Evolutionary conservation across 2,888 invertebrate genomes (phyloP), one percentile per base, ranked within the genome.

Genomic region (Aricia artaxerxes): DNA sequence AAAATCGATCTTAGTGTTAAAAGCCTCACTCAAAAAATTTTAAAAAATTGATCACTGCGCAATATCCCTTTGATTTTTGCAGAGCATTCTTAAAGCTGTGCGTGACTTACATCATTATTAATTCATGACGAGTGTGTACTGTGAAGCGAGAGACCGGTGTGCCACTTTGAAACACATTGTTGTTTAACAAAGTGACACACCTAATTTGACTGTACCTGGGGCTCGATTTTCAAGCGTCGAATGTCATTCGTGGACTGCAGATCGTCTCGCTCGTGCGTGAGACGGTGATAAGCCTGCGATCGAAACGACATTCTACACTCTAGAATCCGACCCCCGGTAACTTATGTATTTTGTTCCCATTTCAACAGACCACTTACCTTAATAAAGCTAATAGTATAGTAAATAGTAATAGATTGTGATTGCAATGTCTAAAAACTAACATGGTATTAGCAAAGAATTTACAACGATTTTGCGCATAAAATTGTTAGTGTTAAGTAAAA

Each of bases 321-420:
- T 3, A 57, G 57, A 57, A 57, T 57, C 57, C 16, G 57, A 4
- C 57, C 4, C 16, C 16, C 13, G 57, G 57, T 53, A 53, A 9
- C 11, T n/a, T 11, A n/a, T 61, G 64, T 13, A 69, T 35, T 31
- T 31, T 64, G 64, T n/a, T 9, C 35, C 1, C 69, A 38, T 69
- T 69, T 35, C 35, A 69, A 35, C 69, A 69, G 69, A 69, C 69
- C 69, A 35, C 69, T 35, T 38, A 69, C 69, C 69, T 69, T 24
- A 6, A 7, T 44, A 35, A 5, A 69, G 35, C 35, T 69, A 11
- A 31, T 35, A 35, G 31, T 69, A 69, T 69, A 69, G 31, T 31
- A 31, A 69, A 69, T 35, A 69, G 31, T 31, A 31, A 69, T 31
- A 69, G 3, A 69, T 69, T 31, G 64, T 69, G 24, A 69, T 11